These are phyloP conservation scores for Camponotus pennsylvanicus DNA, from an alignment of 1,140 invertebrate genomes.

Conservation along the genomic window DNA sequence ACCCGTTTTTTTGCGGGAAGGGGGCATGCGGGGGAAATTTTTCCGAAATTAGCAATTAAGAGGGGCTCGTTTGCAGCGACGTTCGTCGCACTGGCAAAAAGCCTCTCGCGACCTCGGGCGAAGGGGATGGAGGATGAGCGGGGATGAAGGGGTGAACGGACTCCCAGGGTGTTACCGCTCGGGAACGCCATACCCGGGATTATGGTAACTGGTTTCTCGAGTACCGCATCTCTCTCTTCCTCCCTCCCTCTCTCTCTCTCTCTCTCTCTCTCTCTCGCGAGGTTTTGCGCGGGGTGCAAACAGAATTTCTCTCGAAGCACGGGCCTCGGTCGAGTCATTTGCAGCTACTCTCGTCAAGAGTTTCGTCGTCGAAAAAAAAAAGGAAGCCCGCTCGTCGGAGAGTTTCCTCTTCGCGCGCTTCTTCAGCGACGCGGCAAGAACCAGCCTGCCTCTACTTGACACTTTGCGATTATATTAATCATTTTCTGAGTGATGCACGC, in stretches of 20 bases:
- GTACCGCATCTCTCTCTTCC: background rate
- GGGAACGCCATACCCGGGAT: slow-evolving; percentile 31
- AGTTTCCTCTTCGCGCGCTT: slow-evolving; percentile 35
- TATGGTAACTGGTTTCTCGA: slow-evolving; percentile 35
- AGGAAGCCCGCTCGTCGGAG: slow-evolving; percentile 6
- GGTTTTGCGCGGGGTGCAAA: slow-evolving; percentile 43
- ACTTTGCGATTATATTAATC: slow-evolving; percentile 54
- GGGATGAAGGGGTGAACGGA: slow-evolving; percentile 7
- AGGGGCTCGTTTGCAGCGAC: slow-evolving; percentile 49
- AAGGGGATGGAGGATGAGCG: background rate
- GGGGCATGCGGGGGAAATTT: slow-evolving; percentile 34
- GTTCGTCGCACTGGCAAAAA: slow-evolving; percentile 37
- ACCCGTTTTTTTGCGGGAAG: slow-evolving; percentile 45
- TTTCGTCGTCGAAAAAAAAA: slow-evolving; percentile 37
- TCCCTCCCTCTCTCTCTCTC: background rate
- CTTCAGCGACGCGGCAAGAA: slow-evolving; percentile 27
- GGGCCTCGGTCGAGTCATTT: slow-evolving; percentile 40
- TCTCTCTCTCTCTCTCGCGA: background rate
- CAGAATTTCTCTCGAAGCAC: slow-evolving; percentile 21
- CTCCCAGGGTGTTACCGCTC: background rate
- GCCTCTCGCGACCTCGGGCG: background rate
- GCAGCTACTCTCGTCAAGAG: slow-evolving; percentile 53
- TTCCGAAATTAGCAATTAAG: slow-evolving; percentile 65
- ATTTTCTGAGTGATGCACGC: slow-evolving; percentile 31
- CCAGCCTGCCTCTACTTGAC: slow-evolving; percentile 23